Evolutionary conservation across 2,888 invertebrate genomes (phyloP), one percentile per base, ranked within the genome.

Genomic region (Thyatira batis): DNA sequence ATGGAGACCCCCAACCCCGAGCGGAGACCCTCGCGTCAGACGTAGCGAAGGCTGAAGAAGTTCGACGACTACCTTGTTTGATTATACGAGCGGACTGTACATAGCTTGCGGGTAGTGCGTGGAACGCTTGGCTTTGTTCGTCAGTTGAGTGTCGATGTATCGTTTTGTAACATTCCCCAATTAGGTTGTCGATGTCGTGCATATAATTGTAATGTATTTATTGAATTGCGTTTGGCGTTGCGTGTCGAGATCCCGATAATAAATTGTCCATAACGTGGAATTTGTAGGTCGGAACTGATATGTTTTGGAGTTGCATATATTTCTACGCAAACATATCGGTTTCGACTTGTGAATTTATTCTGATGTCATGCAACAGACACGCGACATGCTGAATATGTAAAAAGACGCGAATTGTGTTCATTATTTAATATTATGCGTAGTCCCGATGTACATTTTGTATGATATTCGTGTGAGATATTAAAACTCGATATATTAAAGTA

Each of bases 1-100:
- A 84, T 95, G 73, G 89, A 95, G 65, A 95, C 95, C 3, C 50
- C 56, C 6, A 53, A 49, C 11, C 53, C 59, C 1, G 88, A 87
- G 61, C 59, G 89, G 11, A 56, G 87, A 8, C 85, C 84, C 4
- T 78, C 87, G 30, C 57, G 85, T 0, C 85, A 84, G 57, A 80
- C 92, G 89, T 92, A 92, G 92, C 92, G 85, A 83, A 84, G 89
- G 89, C 85, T 84, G n/a, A 79, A 64, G 50, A 86, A 82, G 87
- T 92, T 91, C 88, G 73, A 84, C 82, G 87, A 89, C 86, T 92
- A 92, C 84, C 90, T 92, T 60, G 92, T 92, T 39, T 92, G 83
- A 90, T 58, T 39, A 27, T 20, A 11, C 39, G 52, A 58, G 60
- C 53, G 51, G 52, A 61, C 57, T 69, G 72, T 76, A 68, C 51